Base-by-base conservation (phyloP, 2,888 invertebrate species). In the Agrilus biguttatus region DNA sequence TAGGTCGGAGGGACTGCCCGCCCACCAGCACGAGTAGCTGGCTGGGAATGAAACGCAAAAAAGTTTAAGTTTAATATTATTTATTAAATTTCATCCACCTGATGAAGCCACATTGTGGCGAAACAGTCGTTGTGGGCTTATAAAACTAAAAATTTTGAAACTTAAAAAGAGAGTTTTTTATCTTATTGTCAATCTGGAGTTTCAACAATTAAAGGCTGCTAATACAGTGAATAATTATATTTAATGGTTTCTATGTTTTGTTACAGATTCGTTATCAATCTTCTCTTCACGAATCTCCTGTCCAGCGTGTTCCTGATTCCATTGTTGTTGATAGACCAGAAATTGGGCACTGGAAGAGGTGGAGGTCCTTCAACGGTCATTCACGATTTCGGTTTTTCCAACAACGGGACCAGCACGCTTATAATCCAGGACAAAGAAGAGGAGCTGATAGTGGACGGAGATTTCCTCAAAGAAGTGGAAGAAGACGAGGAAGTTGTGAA, bases 271-370 rank as follows among this genome's bases (percentile, higher is more conserved):
- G 68, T 70, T 43, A 66, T 74, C 47, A 75, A 74, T 54, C 61
- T 75, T 39, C 63, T 72, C 32, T 63, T 66, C 19, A 71, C 72
- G 47, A 73, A 74, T 55, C 59, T 73, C 39, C 57, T 72, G 46
- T 69, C 69, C 39, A 68, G 70, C 46, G 51, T 63, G 12, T 58
- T 71, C 17, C 59, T 73, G 45, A 69, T 69, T 37, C 68, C 68
- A 1, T 58, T 73, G 10, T 54, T 73, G 33, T 62, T 80, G 63
- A 62, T 76, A 63, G 63, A 79, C 61, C 71, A 52, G 65, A 55
- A 57, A 37, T 37, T 51, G 40, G 34, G 19, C 35, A 10, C 1
- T 21, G 36, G 13, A 33, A 13, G 7, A 32, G 13, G 12, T 12
- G 21, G 14, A 40, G 12, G 8, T 36, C 17, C 33, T 37, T n/a